Percentiles rank a stretch among this genome's conserved stretches.
Conservation (phyloP, 2,797 vertebrate genomes). For the Arnoldichthys spilopterus region DNA sequence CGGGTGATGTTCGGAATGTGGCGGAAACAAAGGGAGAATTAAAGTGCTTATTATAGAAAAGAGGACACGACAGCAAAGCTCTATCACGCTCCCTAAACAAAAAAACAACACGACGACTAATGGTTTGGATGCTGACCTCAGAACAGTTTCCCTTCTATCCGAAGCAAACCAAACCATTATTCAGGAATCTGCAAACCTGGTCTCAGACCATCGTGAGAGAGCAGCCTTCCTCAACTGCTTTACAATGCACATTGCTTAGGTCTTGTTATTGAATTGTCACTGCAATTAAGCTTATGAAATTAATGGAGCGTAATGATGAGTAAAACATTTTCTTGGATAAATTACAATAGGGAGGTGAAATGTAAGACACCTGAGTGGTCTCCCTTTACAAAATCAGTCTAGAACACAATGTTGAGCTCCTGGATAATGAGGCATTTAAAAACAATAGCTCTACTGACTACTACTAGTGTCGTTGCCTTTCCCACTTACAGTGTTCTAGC, state of each 20-base stretch:
- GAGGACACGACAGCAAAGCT: slow-evolving; percentile 10
- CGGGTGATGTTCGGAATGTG: slow-evolving; percentile 26
- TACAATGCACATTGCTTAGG: background rate
- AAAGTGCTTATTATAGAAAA: background rate
- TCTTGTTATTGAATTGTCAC: background rate
- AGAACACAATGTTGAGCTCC: background rate
- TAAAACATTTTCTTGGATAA: background rate
- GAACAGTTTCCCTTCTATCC: background rate
- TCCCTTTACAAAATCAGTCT: background rate
- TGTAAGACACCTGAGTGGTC: background rate
- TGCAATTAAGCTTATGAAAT: too few relatives aligned
- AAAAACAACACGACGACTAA: too few relatives aligned
- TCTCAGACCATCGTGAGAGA: background rate
- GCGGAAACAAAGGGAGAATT: slow-evolving; percentile 3
- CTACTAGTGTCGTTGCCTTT: background rate
- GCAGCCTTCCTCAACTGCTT: background rate
- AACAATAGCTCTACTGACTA: background rate
- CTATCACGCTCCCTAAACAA: slow-evolving; percentile 1
- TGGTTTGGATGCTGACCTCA: background rate
- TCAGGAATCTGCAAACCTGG: background rate
- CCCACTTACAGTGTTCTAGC: background rate
- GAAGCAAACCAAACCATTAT: background rate
- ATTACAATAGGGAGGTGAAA: background rate
- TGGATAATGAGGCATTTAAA: background rate
- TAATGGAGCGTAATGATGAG: too few relatives aligned